phyloP scores from a whole-genome alignment of 2,113 vertebrate species.

The Trichomycterus rosablanca region DNA sequence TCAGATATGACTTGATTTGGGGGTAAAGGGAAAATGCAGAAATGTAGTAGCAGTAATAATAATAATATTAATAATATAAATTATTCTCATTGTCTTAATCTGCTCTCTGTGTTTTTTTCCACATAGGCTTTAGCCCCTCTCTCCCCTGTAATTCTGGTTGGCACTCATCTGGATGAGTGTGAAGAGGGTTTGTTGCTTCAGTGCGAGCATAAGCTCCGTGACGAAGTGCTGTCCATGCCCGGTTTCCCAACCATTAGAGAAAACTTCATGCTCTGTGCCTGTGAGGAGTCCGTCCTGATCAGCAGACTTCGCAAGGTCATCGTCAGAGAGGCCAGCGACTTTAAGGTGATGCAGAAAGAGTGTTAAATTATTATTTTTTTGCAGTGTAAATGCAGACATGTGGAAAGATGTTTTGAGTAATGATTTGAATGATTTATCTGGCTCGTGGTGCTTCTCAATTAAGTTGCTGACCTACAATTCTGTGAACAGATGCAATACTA shows the following conservation, averaged over 20 bases:
- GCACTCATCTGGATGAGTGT: conserved; percentile 84
- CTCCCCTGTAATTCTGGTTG: conserved; percentile 90
- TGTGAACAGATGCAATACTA: no score
- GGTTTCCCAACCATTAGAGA: conserved; percentile 83
- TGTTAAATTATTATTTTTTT: neutral
- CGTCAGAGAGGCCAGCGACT: conserved; percentile 75
- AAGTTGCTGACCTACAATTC: no score
- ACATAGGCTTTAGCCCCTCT: conserved; percentile 82
- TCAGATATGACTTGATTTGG: no score
- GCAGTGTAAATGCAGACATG: no score
- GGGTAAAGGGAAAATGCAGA: no score
- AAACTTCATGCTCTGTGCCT: conserved; percentile 80
- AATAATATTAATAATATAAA: no score
- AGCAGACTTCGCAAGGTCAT: conserved; percentile 82
- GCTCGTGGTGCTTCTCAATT: no score
- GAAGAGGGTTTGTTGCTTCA: conserved; percentile 76
- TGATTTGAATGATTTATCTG: no score
- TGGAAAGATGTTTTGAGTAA: no score
- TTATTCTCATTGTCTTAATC: neutral
- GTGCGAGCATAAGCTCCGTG: conserved; percentile 77
- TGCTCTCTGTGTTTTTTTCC: neutral
- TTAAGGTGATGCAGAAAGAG: conserved; percentile 71
- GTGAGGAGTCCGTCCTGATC: conserved; percentile 81
- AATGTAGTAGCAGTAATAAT: no score
- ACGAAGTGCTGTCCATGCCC: conserved; percentile 78